Conservation (phyloP, 2,113 vertebrate species). For the Cyprinodon brontotheroides region DNA sequence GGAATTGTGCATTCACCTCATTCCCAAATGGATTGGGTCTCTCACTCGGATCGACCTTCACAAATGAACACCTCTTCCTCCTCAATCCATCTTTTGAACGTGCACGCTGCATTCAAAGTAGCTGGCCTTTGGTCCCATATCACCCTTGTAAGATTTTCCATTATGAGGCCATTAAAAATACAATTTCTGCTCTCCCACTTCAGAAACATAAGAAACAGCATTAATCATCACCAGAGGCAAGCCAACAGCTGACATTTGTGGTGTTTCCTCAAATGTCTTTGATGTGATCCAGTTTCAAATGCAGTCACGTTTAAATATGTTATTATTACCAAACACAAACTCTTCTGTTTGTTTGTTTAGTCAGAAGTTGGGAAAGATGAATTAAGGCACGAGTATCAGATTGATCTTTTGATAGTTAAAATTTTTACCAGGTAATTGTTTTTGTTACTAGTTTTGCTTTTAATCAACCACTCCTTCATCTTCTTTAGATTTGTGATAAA, state of each 20-base stretch:
- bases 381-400: background rate
- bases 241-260: conserved; percentile 16
- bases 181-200: conserved; percentile 35
- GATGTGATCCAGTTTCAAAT: conserved; percentile 1
- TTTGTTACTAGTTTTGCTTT: too few relatives aligned
- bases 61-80: conserved; percentile 64
- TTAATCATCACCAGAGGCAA: conserved; percentile 45
- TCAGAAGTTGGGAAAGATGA: background rate
- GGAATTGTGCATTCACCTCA: conserved; percentile 59
- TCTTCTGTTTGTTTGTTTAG: conserved; percentile 8
- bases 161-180: conserved; percentile 49
- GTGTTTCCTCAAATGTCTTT: conserved; percentile 19
- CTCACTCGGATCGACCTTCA: conserved; percentile 61
- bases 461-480: too few relatives aligned
- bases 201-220: conserved; percentile 33
- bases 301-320: background rate
- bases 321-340: background rate
- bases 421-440: background rate
- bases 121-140: background rate
- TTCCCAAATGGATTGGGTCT: conserved; percentile 53
- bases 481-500: too few relatives aligned
- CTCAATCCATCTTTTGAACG: conserved; percentile 40
- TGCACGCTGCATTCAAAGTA: conserved; percentile 50
- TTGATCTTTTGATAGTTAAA: background rate
- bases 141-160: conserved; percentile 38